phyloP scores from a whole-genome alignment of 2,888 invertebrate genomes.

The Pammene fasciana region DNA sequence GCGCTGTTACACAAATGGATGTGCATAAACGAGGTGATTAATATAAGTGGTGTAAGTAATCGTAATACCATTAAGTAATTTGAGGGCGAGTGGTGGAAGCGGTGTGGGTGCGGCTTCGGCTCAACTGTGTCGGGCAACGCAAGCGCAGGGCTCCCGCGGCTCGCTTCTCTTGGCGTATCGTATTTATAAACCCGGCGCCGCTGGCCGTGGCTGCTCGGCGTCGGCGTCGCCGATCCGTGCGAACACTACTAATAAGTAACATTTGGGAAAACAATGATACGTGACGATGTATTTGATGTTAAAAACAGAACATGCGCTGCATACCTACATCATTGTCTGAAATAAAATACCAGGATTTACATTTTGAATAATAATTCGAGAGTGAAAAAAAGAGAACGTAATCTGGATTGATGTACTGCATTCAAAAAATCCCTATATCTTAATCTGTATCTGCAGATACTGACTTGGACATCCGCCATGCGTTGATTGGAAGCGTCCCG shows the following conservation, averaged over 20 bases:
- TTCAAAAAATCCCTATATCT: conserved; percentile 12
- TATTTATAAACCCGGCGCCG: conserved; percentile 19
- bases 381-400: background rate
- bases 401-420: background rate
- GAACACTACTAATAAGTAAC: conserved; percentile 9
- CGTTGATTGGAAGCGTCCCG: conserved; percentile 43
- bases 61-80: conserved; percentile 9
- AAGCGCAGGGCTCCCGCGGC: background rate
- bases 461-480: conserved; percentile 45
- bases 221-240: conserved; percentile 6
- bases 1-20: no score
- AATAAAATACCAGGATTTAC: background rate
- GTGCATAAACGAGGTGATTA: no score
- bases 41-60: background rate
- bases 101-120: background rate
- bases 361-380: background rate
- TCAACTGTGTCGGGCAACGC: background rate
- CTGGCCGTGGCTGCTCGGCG: conserved; percentile 16
- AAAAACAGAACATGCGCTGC: background rate
- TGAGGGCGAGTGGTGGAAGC: background rate
- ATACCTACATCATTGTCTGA: background rate
- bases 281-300: background rate
- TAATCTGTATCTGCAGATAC: conserved; percentile 16
- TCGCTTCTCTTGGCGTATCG: background rate
- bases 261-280: conserved; percentile 21